phyloP scores from a whole-genome alignment of 1,140 invertebrate genomes.

The Leptinotarsa lineolata region DNA sequence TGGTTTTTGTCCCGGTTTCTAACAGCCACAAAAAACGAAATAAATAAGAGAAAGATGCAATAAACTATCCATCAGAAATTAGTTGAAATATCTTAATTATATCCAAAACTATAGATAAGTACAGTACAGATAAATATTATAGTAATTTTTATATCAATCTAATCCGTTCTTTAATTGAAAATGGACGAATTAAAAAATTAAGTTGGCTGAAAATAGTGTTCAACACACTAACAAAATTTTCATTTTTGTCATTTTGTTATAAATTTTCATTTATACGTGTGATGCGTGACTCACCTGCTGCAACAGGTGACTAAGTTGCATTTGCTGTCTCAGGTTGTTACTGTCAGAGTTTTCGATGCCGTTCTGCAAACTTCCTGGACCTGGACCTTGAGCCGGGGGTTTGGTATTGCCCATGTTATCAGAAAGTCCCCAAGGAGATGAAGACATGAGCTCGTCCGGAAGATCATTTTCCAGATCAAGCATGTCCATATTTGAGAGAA shows the following conservation, averaged over 20 bases:
- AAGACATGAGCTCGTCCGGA: slow-evolving; percentile 85
- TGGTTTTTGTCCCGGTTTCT: too few species aligned
- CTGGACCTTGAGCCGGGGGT: slow-evolving; percentile 76
- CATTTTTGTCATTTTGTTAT: not conserved
- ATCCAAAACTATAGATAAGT: too few species aligned
- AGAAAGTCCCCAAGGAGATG: slow-evolving; percentile 67
- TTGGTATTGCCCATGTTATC: slow-evolving; percentile 67
- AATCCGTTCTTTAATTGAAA: too few species aligned
- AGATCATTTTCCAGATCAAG: slow-evolving; percentile 89
- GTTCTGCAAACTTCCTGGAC: slow-evolving; percentile 65
- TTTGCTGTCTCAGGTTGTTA: slow-evolving; percentile 55
- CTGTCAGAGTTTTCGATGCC: slow-evolving; percentile 53
- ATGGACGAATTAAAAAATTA: too few species aligned
- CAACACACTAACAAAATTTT: too few species aligned
- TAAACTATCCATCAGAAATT: too few species aligned
- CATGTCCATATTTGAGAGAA: slow-evolving; percentile 77
- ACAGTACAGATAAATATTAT: too few species aligned
- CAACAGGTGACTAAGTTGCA: slow-evolving; percentile 68
- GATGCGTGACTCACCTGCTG: slow-evolving; percentile 53
- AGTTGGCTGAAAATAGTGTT: too few species aligned
- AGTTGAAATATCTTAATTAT: too few species aligned
- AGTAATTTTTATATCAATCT: too few species aligned
- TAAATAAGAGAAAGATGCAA: too few species aligned
- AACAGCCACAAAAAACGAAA: too few species aligned
- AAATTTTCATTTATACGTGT: not conserved